Conservation (phyloP, 1,140 invertebrate genomes). For the Aleiodes sp. region DNA sequence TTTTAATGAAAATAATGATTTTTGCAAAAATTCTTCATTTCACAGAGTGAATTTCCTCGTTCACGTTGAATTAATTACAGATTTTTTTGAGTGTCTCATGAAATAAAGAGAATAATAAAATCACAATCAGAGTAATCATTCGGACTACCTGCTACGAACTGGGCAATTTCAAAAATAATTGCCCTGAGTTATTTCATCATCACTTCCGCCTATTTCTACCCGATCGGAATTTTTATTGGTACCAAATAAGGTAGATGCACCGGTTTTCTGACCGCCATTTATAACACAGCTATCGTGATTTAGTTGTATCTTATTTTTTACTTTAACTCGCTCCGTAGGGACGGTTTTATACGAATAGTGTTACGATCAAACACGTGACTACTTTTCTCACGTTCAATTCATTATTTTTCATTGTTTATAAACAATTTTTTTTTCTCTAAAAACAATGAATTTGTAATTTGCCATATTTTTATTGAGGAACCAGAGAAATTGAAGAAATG, state of each 20-base stretch:
- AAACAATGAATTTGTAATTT: no score
- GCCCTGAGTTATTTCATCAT: slow-evolving; percentile 8
- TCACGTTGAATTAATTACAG: neutral
- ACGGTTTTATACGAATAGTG: neutral
- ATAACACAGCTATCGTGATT: slow-evolving; percentile 14
- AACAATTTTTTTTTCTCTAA: no score
- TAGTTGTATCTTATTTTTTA: slow-evolving; percentile 7
- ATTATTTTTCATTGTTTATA: no score
- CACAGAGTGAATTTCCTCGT: neutral
- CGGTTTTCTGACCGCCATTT: slow-evolving; percentile 6
- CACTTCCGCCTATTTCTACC: neutral
- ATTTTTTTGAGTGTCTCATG: no score
- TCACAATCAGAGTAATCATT: slow-evolving; percentile 2
- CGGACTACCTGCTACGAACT: neutral
- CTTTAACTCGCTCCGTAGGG: slow-evolving; percentile 1
- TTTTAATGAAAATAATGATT: neutral
- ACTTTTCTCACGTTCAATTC: no score
- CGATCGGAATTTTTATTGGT: slow-evolving; percentile 3
- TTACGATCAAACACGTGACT: no score
- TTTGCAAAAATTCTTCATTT: neutral
- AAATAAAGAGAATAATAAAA: neutral
- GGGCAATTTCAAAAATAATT: slow-evolving; percentile 4
- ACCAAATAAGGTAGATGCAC: slow-evolving; percentile 5
- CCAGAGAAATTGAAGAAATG: no score
- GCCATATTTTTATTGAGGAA: no score